These are phyloP conservation scores for Brachypterus glaber DNA, from an alignment of 2,888 invertebrate genomes.

Conservation along the genomic window DNA sequence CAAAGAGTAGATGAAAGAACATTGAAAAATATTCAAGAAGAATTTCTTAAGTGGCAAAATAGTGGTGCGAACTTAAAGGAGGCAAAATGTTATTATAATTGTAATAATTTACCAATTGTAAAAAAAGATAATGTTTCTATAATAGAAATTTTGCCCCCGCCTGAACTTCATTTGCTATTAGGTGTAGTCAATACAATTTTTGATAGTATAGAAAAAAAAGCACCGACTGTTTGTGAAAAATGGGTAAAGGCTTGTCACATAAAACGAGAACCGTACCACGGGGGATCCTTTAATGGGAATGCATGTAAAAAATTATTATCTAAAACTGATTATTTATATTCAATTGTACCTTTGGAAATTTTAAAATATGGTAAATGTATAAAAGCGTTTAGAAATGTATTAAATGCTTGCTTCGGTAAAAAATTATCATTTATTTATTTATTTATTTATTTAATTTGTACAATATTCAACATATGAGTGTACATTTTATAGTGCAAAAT, in stretches of 20 bases:
- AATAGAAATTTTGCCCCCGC: constrained; percentile 2
- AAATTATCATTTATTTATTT: no score
- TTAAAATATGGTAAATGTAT: not conserved
- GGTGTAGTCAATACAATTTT: constrained; percentile 1
- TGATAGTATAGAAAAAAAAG: not conserved
- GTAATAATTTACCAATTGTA: no score
- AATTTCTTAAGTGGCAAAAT: no score
- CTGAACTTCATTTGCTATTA: constrained; percentile 1
- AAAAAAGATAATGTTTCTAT: not conserved
- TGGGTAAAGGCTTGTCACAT: constrained; percentile 2
- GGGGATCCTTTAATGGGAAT: constrained; percentile 1
- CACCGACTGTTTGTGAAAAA: not conserved
- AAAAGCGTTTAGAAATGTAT: not conserved
- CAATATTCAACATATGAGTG: no score
- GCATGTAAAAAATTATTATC: constrained; percentile 2
- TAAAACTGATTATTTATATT: constrained; percentile 3
- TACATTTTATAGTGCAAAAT: no score
- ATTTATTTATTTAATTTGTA: no score
- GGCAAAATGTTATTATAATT: no score
- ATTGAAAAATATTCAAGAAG: no score
- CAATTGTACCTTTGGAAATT: no score
- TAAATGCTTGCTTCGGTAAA: no score
- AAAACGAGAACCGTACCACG: not conserved
- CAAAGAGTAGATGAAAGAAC: not conserved
- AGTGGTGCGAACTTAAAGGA: no score